Evolutionary conservation across 2,888 invertebrate genomes (phyloP).

Genomic region (Craniophora ligustri): DNA sequence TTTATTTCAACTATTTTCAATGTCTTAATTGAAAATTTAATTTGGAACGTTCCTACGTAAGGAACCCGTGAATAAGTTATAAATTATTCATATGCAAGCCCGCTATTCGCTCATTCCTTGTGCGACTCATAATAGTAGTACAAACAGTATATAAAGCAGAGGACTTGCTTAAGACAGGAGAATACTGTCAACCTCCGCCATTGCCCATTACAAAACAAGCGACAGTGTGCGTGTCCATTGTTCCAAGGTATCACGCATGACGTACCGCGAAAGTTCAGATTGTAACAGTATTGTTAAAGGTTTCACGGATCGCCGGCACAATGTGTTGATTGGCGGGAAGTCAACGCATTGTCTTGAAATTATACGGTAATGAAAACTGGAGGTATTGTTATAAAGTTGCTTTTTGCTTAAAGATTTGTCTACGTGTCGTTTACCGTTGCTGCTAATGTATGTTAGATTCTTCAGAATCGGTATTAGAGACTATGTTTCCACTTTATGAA

Average conservation of each 20-base stretch:
- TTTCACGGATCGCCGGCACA: neutral
- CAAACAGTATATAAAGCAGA: constrained; percentile 65
- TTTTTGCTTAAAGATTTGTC: neutral
- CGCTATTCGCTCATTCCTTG: constrained; percentile 24
- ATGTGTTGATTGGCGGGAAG: neutral
- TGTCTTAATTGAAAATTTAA: no score
- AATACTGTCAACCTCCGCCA: constrained; percentile 66
- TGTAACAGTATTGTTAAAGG: neutral
- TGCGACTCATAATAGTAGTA: constrained; percentile 16
- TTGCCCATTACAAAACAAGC: constrained; percentile 63
- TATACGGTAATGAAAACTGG: neutral
- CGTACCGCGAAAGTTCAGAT: neutral
- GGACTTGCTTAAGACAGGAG: constrained; percentile 70
- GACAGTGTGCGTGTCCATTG: constrained; percentile 48
- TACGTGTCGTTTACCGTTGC: neutral
- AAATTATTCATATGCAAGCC: neutral
- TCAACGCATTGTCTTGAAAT: neutral
- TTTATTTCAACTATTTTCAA: no score
- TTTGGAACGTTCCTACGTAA: no score
- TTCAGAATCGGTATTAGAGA: no score
- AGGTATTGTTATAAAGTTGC: neutral
- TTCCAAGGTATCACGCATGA: neutral
- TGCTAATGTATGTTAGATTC: no score
- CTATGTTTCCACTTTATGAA: no score
- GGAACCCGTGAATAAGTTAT: no score